Evolutionary conservation across 2,888 invertebrate genomes (phyloP).

Genomic region (Meghimatium bilineatum): DNA sequence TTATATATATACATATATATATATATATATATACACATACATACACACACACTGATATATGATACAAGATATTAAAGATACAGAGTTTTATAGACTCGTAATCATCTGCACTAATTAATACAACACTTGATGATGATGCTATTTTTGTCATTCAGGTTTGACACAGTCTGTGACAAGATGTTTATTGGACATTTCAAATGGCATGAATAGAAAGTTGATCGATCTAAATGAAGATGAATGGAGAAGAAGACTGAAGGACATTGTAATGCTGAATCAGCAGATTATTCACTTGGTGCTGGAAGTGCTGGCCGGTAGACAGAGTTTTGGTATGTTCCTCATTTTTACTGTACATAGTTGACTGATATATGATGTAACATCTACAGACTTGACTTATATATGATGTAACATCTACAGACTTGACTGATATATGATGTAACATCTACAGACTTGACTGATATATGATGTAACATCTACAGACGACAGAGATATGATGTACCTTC

Average conservation of each 20-base stretch:
- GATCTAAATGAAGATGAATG: background rate
- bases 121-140: background rate
- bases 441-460: background rate
- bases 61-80: too few species aligned
- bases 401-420: background rate
- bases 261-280: constrained; percentile 54
- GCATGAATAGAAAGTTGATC: background rate
- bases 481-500: too few species aligned
- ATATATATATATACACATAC: too few species aligned
- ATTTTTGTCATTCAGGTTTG: constrained; percentile 16
- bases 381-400: background rate
- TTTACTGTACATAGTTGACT: too few species aligned
- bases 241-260: constrained; percentile 37
- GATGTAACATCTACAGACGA: background rate
- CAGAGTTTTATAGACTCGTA: too few species aligned
- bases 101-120: background rate
- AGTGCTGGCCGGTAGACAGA: constrained; percentile 60
- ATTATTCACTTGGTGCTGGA: constrained; percentile 58
- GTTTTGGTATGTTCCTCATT: constrained; percentile 10
- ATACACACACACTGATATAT: too few species aligned
- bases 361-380: background rate
- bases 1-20: too few species aligned
- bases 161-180: constrained; percentile 24
- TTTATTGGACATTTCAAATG: background rate
- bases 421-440: background rate